Evolutionary conservation across 2,888 invertebrate species (phyloP).

Genomic region (Ptilodon capucinus): DNA sequence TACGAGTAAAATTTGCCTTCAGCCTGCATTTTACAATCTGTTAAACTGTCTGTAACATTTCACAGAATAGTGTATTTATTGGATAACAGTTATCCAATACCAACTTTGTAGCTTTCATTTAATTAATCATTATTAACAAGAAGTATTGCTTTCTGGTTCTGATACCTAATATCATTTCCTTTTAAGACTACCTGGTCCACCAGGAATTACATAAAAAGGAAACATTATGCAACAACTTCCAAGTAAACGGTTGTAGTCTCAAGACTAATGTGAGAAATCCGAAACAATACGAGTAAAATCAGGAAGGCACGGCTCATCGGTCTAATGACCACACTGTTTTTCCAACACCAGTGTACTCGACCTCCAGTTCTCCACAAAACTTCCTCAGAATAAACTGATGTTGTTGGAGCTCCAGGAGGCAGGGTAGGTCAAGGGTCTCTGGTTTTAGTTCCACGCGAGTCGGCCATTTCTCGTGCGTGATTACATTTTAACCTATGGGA

Average conservation of each 20-base stretch:
- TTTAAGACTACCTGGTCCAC: background rate
- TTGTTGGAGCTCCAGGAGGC: constrained; percentile 9
- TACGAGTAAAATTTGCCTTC: no score
- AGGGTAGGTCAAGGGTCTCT: constrained; percentile 30
- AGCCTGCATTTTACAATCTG: no score
- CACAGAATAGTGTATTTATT: background rate
- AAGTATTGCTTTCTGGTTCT: background rate
- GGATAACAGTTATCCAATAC: background rate
- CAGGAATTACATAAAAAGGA: constrained; percentile 2
- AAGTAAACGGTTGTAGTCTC: constrained; percentile 37
- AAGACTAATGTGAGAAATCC: constrained; percentile 64
- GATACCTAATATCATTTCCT: background rate
- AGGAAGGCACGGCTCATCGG: constrained; percentile 72
- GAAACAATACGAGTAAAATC: constrained; percentile 62
- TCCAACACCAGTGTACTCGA: constrained; percentile 36
- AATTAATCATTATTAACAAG: background rate
- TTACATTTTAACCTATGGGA: constrained; percentile 69
- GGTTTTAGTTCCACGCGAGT: constrained; percentile 48
- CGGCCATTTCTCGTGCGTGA: constrained; percentile 54
- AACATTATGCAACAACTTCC: constrained; percentile 18
- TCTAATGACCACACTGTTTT: constrained; percentile 61
- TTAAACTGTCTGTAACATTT: background rate
- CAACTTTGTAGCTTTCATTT: background rate
- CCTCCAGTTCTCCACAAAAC: constrained; percentile 8
- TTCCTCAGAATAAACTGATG: background rate